Evolutionary conservation across 2,888 invertebrate species (phyloP).

Genomic region (Thereva unica): DNA sequence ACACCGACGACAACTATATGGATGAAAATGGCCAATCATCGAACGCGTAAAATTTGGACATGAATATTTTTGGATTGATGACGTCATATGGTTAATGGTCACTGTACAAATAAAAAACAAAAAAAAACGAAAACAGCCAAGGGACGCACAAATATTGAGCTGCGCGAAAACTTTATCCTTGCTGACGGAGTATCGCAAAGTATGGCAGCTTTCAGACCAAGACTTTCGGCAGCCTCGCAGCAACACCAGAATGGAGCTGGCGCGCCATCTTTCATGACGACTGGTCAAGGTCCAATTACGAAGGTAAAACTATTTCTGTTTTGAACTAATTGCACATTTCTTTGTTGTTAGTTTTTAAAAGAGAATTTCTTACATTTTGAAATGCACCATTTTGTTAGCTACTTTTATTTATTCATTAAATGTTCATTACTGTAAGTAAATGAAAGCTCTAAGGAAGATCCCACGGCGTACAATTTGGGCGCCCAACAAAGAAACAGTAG

Average conservation of each 20-base stretch:
- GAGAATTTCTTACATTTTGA: background rate
- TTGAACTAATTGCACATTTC: too few relatives aligned
- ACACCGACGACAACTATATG: background rate
- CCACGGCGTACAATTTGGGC: slow-evolving; percentile 7
- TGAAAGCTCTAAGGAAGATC: slow-evolving; percentile 8
- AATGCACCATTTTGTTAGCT: slow-evolving; percentile 14
- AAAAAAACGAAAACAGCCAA: slow-evolving; percentile 71
- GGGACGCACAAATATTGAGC: slow-evolving; percentile 99
- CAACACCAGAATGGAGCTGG: slow-evolving; percentile 61
- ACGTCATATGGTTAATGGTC: too few relatives aligned
- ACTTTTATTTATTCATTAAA: slow-evolving; percentile 10
- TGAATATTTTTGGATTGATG: too few relatives aligned
- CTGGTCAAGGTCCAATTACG: slow-evolving; percentile 85
- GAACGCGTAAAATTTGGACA: too few relatives aligned
- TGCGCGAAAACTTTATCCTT: slow-evolving; percentile 98
- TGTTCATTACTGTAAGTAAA: background rate
- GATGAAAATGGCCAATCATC: background rate
- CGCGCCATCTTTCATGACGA: slow-evolving; percentile 61
- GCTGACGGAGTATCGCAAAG: slow-evolving; percentile 98
- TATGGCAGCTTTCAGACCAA: slow-evolving; percentile 98
- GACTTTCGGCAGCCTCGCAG: slow-evolving; percentile 82
- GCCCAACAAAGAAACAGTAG: slow-evolving; percentile 20
- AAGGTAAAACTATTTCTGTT: slow-evolving; percentile 70
- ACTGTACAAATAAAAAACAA: too few relatives aligned
- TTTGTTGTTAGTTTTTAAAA: too few relatives aligned